A percentile compares a stretch with the other conserved stretches of the same genome.
These are phyloP conservation scores for Plutella xylostella DNA, from an alignment of 2,888 invertebrate genomes.

Conservation along the genomic window DNA sequence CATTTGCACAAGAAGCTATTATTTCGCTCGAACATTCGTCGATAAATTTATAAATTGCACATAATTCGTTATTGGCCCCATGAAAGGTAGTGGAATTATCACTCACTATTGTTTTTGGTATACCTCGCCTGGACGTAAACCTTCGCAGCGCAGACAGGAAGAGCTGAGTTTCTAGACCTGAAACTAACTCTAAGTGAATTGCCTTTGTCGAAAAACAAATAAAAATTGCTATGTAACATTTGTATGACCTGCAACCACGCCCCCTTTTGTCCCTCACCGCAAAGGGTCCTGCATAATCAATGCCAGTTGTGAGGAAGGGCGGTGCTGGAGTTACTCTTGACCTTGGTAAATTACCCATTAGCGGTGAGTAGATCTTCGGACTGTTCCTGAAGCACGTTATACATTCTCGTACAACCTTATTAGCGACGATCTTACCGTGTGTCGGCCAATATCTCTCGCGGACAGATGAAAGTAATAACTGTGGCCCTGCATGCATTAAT, in stretches of 20 bases:
- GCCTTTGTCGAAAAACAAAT: background rate
- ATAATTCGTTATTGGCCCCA: too few relatives aligned
- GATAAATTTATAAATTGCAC: too few relatives aligned
- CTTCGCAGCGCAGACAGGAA: too few relatives aligned
- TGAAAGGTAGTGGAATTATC: too few relatives aligned
- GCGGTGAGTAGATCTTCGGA: background rate
- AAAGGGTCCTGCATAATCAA: background rate
- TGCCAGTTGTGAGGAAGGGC: background rate
- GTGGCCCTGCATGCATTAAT: constrained; percentile 4
- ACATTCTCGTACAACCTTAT: background rate
- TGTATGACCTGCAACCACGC: background rate
- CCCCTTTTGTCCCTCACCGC: background rate
- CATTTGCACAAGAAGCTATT: too few relatives aligned
- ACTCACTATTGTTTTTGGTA: too few relatives aligned
- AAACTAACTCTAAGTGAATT: background rate
- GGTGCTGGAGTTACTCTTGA: background rate
- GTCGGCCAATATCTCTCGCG: constrained; percentile 4
- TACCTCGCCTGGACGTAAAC: too few relatives aligned
- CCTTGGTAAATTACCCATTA: background rate
- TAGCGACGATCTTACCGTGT: background rate
- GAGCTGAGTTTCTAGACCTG: too few relatives aligned
- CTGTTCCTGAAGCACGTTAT: background rate
- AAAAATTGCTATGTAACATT: background rate
- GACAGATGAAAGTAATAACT: background rate
- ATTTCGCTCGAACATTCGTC: too few relatives aligned